Conservation (phyloP, 1,140 invertebrate species). For the Antheraea mylitta region DNA sequence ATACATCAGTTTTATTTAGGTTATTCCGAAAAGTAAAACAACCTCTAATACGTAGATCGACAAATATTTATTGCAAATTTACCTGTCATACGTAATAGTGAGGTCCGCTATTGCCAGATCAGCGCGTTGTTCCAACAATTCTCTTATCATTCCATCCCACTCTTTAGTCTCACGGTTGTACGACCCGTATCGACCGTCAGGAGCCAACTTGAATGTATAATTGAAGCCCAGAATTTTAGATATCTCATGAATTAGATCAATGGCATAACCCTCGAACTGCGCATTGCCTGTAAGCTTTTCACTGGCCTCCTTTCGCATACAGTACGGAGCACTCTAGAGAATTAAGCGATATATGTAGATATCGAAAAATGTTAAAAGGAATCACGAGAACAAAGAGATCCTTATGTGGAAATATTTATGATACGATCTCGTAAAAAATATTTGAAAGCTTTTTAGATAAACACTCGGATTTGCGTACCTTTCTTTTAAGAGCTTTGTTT, state of each 20-base stretch:
- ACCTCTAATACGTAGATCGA: too few relatives aligned
- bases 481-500: constrained; percentile 21
- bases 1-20: neutral
- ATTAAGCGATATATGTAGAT: constrained; percentile 25
- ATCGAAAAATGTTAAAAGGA: constrained; percentile 29
- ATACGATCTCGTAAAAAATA: constrained; percentile 20
- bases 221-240: constrained; percentile 94
- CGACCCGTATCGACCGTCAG: constrained; percentile 90
- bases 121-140: constrained; percentile 93
- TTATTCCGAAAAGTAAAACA: too few relatives aligned
- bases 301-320: constrained; percentile 92
- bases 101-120: constrained; percentile 96
- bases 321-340: constrained; percentile 92
- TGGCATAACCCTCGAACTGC: constrained; percentile 93
- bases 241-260: constrained; percentile 93
- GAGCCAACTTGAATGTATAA: constrained; percentile 90
- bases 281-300: constrained; percentile 90
- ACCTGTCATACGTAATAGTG: constrained; percentile 93
- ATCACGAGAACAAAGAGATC: constrained; percentile 15
- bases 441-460: constrained; percentile 21
- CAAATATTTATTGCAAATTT: constrained; percentile 18
- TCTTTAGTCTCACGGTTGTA: constrained; percentile 87
- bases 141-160: constrained; percentile 97
- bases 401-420: constrained; percentile 21
- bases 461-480: constrained; percentile 18